Percentiles rank a stretch among this genome's conserved stretches.
These are phyloP conservation scores for Andrena fulva DNA, from an alignment of 2,888 invertebrate genomes.

Conservation along the genomic window DNA sequence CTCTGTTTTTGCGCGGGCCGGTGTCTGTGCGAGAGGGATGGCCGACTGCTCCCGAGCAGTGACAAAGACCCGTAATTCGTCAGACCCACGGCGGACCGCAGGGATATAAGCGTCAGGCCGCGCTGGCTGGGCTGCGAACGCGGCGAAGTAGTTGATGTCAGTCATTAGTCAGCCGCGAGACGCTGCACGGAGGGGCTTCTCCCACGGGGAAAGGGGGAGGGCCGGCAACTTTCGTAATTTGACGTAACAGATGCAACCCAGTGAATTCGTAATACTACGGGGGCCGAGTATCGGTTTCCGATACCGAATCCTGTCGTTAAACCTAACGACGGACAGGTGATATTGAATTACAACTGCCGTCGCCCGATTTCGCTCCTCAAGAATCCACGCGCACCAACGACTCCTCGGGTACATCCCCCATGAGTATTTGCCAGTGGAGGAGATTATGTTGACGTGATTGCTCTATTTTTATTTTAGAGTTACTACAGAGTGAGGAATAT, in stretches of 20 bases:
- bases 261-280: slow-evolving; percentile 57
- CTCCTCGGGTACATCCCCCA: not conserved
- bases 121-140: slow-evolving; percentile 25
- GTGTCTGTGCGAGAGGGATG: not conserved
- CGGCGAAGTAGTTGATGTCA: slow-evolving; percentile 70
- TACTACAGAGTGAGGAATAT: too few relatives aligned
- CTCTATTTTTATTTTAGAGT: too few relatives aligned
- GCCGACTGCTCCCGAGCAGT: slow-evolving; percentile 51
- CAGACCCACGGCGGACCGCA: slow-evolving; percentile 50
- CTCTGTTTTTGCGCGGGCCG: not conserved
- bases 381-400: not conserved
- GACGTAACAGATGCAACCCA: slow-evolving; percentile 55
- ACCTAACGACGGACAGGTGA: slow-evolving; percentile 53
- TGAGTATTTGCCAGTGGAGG: too few relatives aligned
- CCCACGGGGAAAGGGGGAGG: not conserved
- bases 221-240: slow-evolving; percentile 54
- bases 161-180: slow-evolving; percentile 70
- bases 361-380: slow-evolving; percentile 12
- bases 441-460: too few relatives aligned
- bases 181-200: slow-evolving; percentile 6
- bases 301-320: slow-evolving; percentile 56
- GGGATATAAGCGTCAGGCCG: slow-evolving; percentile 16
- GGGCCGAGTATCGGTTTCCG: slow-evolving; percentile 47
- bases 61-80: slow-evolving; percentile 72
- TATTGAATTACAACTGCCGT: slow-evolving; percentile 45